Evolutionary conservation across 2,113 vertebrate genomes (phyloP), one percentile per base, ranked within the genome.

Genomic region (Dasyurus viverrinus): DNA sequence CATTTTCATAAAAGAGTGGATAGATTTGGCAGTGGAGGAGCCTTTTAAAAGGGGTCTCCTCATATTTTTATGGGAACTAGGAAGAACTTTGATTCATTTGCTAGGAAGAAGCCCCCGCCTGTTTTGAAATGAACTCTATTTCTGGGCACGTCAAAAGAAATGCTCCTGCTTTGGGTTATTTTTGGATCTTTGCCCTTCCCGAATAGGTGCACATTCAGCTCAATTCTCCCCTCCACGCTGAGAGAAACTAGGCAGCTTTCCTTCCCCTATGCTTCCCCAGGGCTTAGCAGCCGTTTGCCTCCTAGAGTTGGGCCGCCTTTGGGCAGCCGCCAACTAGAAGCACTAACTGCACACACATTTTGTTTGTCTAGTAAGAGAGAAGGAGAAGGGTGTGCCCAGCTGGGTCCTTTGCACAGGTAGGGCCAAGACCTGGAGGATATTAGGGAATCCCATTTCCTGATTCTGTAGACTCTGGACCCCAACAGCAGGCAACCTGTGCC

Each of bases 101-200:
- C 89, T 90, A 93, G 94, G 22, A 50, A 84, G 68, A 84, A 96
- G 92, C 93, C 93, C 90, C 54, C 68, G 94, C 23, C 16, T 23
- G 50, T 95, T 97, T 94, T 2, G 2, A 94, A 94, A 95, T 89
- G 89, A 97, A 96, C 92, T 94, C 95, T 98, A 97, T 98, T 98
- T 98, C 97, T 97, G 96, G 95, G 95, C 93, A 94, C 97, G 97
- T 98, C 97, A 97, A 92, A 95, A 97, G 95, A 97, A 96, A 97
- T 94, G 96, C 93, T 97, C 27, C 94, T 96, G 96, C 97, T 97
- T 94, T 93, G 60, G 42, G 96, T 95, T 98, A 97, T 98, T 98
- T 97, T 96, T 97, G 98, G 97, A 94, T 98, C 94, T 90, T 97
- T 98, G 97, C 97, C 97, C 96, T 98, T 96, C 96, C 96, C 60